A percentile compares a stretch with the other conserved stretches of the same genome.
Conservation (phyloP, 2,888 invertebrate genomes). For the Stictocephala bisonia region DNA sequence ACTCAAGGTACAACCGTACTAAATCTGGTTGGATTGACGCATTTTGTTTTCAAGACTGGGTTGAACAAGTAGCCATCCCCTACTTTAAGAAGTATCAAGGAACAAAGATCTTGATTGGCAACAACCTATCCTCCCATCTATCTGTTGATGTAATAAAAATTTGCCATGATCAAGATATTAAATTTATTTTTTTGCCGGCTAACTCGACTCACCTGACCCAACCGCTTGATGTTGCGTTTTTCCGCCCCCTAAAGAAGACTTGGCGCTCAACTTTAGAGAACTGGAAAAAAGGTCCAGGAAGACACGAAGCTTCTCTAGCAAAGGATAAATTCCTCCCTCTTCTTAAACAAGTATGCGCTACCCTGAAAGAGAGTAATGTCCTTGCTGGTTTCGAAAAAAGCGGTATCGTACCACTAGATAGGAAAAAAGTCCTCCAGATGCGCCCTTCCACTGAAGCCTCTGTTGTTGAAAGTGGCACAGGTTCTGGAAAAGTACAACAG, state of each 20-base stretch:
- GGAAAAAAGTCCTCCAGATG: constrained; percentile 20
- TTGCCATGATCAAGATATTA: constrained; percentile 49
- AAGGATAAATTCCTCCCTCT: constrained; percentile 36
- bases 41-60: constrained; percentile 49
- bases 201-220: constrained; percentile 53
- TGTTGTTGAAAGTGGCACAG: not conserved
- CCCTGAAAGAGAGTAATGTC: constrained; percentile 19
- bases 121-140: constrained; percentile 51
- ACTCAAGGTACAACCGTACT: constrained; percentile 54
- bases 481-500: not conserved
- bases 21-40: constrained; percentile 61
- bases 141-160: constrained; percentile 48
- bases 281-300: constrained; percentile 49
- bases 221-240: constrained; percentile 54
- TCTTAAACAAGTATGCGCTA: constrained; percentile 35
- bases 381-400: constrained; percentile 58
- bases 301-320: constrained; percentile 26
- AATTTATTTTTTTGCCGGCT: constrained; percentile 51
- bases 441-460: constrained; percentile 25
- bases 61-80: constrained; percentile 43
- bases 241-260: constrained; percentile 51
- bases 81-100: constrained; percentile 30
- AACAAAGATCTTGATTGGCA: constrained; percentile 36
- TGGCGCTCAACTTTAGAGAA: constrained; percentile 49
- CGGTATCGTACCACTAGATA: constrained; percentile 59